Evolutionary conservation across 2,888 invertebrate species (phyloP).

Genomic region (Nebria salina): DNA sequence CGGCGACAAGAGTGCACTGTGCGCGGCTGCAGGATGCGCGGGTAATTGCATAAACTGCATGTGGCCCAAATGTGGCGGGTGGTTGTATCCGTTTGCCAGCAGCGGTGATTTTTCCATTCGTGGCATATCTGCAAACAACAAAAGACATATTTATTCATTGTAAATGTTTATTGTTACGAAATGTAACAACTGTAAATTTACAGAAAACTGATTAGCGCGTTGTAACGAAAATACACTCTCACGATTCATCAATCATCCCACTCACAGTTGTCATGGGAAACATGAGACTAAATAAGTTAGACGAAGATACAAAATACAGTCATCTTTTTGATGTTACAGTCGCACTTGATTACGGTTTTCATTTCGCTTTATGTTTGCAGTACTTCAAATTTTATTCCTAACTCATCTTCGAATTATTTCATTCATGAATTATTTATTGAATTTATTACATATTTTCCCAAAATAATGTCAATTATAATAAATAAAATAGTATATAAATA

Average conservation of each 20-base stretch:
- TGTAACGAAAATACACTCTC: conserved; percentile 8
- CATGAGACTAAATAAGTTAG: not conserved
- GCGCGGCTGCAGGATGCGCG: conserved; percentile 74
- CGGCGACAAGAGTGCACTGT: conserved; percentile 86
- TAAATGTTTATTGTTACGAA: not conserved
- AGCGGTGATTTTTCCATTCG: conserved; percentile 92
- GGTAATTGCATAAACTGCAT: conserved; percentile 95
- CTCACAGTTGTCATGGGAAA: conserved; percentile 5
- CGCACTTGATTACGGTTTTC: not conserved
- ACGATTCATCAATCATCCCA: conserved; percentile 10
- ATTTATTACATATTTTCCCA: no score
- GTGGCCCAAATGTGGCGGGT: conserved; percentile 89
- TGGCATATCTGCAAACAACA: conserved; percentile 76
- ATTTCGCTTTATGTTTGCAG: not conserved
- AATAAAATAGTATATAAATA: no score
- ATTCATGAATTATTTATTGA: no score
- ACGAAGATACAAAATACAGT: not conserved
- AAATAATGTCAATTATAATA: no score
- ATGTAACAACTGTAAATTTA: not conserved
- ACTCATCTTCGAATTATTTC: not conserved
- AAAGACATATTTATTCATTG: conserved; percentile 7
- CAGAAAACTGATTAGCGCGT: conserved; percentile 5
- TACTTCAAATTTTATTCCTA: not conserved
- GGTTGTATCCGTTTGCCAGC: conserved; percentile 93
- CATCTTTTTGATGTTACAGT: not conserved